Base-by-base conservation (phyloP, 2,113 vertebrate genomes). In the Gallinago jamesoni region DNA sequence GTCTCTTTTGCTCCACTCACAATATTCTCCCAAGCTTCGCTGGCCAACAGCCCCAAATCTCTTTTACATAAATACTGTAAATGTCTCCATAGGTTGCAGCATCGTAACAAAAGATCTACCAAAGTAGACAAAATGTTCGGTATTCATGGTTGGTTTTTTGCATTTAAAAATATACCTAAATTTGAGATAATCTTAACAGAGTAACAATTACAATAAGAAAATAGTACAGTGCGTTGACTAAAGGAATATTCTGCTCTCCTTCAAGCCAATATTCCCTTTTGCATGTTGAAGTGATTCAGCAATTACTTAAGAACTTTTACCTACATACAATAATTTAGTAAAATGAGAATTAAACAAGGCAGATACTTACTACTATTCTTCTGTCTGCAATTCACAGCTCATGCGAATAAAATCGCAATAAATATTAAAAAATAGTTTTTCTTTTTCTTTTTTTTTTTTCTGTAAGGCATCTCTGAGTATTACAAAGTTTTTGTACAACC, bases 1-100 rank as follows among this genome's bases (percentile, higher is more conserved):
- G 59, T 45, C 84, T 93, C 67, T 78, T 87, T 24, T 52, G 37
- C 67, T 95, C 72, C 48, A 55, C 86, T 92, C 87, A 24, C 4
- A 50, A 73, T 92, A 81, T 62, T 93, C 84, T 62, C 69, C 94
- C 82, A 82, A 80, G 62, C 73, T 87, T 84, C 3, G 18, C 50
- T 55, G 94, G 69, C 62, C 78, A 89, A 94, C 62, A 76, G 92
- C 90, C 86, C 53, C 62, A 76, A 72, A 93, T 82, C 69, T 59
- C 70, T 48, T 97, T 97, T 93, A 98, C 97, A 98, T 99, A 99
- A 99, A 99, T 98, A 99, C 98, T 98, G 98, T 98, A 97, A 97
- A 98, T 97, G 98, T 97, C 98, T 97, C 98, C 97, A 93, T 93
- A 96, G 97, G 97, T 95, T 93, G 97, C 97, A 98, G 98, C 98